Percentiles rank a stretch among this genome's conserved stretches.
Conservation (phyloP, 2,113 vertebrate species). For the Cynocephalus volans region DNA sequence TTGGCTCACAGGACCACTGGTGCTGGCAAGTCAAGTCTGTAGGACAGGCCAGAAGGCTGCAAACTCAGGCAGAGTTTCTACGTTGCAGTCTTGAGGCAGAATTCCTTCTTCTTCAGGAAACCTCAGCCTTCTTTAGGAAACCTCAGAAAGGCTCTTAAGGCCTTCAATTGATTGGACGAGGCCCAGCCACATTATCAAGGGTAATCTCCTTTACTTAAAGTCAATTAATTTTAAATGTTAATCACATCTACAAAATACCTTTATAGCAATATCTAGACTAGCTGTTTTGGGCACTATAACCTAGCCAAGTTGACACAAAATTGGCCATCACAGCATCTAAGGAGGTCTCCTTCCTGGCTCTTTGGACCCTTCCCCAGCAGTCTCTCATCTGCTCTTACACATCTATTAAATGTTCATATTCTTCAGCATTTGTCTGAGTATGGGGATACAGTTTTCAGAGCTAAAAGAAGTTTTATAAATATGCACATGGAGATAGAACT, state of each 20-base stretch:
- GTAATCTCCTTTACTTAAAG: not conserved
- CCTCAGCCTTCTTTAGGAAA: too few species aligned
- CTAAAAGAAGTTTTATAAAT: conserved; percentile 19
- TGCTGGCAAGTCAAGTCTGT: not conserved
- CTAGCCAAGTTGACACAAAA: not conserved
- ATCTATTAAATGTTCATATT: not conserved
- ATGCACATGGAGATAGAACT: not conserved
- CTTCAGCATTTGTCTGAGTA: not conserved
- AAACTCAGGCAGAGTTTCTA: not conserved
- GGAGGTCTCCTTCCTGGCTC: not conserved
- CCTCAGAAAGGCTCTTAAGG: not conserved
- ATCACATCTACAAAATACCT: not conserved
- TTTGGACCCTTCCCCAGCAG: not conserved
- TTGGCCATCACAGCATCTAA: not conserved
- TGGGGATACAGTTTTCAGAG: not conserved
- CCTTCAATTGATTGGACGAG: not conserved
- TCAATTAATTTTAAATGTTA: not conserved
- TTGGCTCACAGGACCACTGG: not conserved
- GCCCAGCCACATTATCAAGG: not conserved
- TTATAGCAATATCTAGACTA: not conserved
- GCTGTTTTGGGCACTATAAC: not conserved
- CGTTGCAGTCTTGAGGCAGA: not conserved
- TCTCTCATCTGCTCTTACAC: not conserved
- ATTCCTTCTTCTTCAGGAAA: not conserved
- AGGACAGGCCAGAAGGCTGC: not conserved